A percentile compares a stretch with the other conserved stretches of the same genome.
Conservation (phyloP, 2,888 invertebrate species). For the Spatulosminthurus flaviceps region DNA sequence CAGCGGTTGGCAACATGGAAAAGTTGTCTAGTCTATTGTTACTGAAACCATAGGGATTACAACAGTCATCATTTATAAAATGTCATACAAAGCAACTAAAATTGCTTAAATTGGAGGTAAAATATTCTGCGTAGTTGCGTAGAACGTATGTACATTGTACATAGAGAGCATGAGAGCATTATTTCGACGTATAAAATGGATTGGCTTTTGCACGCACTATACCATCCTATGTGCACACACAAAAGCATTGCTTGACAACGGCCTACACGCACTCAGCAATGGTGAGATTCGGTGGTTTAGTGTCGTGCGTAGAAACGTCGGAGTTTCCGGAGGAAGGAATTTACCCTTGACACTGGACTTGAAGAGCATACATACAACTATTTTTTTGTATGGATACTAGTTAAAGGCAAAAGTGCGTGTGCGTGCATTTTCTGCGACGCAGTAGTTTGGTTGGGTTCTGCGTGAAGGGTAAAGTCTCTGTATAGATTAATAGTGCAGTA, state of each 20-base stretch:
- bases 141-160: too few relatives aligned
- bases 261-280: not conserved
- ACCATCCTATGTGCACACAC: too few relatives aligned
- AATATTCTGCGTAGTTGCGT: conserved; percentile 8
- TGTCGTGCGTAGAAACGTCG: conserved; percentile 28
- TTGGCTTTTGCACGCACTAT: conserved; percentile 13
- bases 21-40: not conserved
- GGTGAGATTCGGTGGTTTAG: not conserved
- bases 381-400: conserved; percentile 6
- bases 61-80: not conserved
- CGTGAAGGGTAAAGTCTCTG: conserved; percentile 14
- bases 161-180: not conserved
- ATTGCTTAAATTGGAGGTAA: not conserved
- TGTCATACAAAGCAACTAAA: not conserved
- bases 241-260: too few relatives aligned
- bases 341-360: conserved; percentile 39
- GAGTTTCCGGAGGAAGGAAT: conserved; percentile 23
- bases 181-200: not conserved
- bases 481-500: conserved; percentile 18
- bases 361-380: not conserved
- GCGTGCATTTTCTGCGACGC: conserved; percentile 23
- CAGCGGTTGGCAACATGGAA: not conserved
- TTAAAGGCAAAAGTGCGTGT: conserved; percentile 30
- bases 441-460: conserved; percentile 24
- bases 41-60: not conserved